Conservation (phyloP, 2,797 vertebrate species). For the Labroides dimidiatus region DNA sequence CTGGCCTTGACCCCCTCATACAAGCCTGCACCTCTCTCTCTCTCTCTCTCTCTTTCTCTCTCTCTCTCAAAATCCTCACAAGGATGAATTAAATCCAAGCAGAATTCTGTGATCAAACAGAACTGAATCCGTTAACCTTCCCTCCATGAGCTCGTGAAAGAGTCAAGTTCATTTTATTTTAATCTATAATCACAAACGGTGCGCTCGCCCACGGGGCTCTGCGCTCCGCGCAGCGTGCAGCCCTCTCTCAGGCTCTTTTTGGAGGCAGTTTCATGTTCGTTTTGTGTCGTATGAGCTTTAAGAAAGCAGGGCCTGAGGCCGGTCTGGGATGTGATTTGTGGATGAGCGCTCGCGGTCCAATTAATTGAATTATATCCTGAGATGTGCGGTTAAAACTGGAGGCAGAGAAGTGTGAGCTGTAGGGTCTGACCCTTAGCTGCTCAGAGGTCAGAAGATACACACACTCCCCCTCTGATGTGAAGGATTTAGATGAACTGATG, state of each 20-base stretch:
- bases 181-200: background rate
- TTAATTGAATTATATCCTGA: conserved; percentile 27
- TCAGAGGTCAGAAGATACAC: background rate
- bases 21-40: too few species aligned
- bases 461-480: background rate
- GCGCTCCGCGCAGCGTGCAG: background rate
- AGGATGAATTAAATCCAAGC: background rate
- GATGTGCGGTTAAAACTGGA: conserved; percentile 2
- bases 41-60: too few species aligned
- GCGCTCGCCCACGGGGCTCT: background rate
- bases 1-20: too few species aligned
- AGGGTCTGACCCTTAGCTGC: background rate
- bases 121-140: background rate
- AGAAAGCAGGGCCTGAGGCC: fast-evolving
- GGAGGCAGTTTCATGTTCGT: background rate
- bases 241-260: background rate
- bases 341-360: conserved; percentile 25
- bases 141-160: background rate
- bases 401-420: background rate
- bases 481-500: too few species aligned
- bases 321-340: conserved; percentile 7
- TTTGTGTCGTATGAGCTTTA: conserved; percentile 13
- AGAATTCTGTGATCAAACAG: background rate
- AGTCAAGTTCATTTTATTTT: conserved; percentile 11
- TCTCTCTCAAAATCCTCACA: background rate